Conservation (phyloP, 2,113 vertebrate species). For the Ceyx melanurus region DNA sequence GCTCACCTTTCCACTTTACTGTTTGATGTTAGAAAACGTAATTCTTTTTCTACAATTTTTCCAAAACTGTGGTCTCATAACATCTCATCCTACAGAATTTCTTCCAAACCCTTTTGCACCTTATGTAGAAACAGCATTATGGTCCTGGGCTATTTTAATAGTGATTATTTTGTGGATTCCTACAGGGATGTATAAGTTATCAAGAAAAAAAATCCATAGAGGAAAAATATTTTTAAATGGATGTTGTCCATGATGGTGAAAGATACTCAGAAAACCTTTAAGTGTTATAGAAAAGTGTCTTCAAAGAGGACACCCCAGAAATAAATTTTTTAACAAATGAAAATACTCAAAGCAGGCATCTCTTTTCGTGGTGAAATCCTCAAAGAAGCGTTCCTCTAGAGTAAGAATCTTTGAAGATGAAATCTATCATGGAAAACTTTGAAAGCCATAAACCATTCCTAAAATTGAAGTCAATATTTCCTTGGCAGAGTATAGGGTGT, state of each 20-base stretch:
- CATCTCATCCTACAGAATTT: neutral
- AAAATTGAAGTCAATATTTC: conserved; percentile 24
- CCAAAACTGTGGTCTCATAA: neutral
- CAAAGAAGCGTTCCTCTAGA: conserved; percentile 68
- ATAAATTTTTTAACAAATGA: conserved; percentile 48
- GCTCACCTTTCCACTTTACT: neutral
- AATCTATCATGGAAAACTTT: conserved; percentile 68
- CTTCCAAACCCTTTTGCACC: neutral
- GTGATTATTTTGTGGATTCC: neutral
- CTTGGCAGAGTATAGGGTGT: neutral
- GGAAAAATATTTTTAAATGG: conserved; percentile 31
- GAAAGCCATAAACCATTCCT: conserved; percentile 58
- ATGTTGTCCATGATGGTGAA: neutral
- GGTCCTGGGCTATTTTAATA: neutral
- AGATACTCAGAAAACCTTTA: conserved; percentile 61
- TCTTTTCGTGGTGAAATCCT: conserved; percentile 64
- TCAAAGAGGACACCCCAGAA: conserved; percentile 75
- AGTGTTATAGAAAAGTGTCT: conserved; percentile 60
- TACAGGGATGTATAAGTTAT: neutral
- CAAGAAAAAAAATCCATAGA: conserved; percentile 17
- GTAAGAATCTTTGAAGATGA: conserved; percentile 71
- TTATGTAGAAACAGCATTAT: neutral
- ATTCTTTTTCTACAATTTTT: neutral
- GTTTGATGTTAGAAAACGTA: neutral
- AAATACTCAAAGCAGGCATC: conserved; percentile 72